Base-by-base conservation (phyloP, 1,140 invertebrate species). In the Arctopsyche grandis region DNA sequence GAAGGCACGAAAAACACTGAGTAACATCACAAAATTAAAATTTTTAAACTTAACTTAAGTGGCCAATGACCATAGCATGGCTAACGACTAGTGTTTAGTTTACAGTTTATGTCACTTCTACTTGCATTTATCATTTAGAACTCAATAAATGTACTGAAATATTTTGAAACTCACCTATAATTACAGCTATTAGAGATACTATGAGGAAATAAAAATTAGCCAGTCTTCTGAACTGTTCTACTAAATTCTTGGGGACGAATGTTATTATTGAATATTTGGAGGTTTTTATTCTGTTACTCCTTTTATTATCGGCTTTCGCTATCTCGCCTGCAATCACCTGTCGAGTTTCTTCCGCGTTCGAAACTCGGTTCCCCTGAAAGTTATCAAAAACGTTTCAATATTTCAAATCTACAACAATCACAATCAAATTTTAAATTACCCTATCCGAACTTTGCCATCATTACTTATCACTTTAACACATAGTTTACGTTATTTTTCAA, bases 131-230 rank as follows among this genome's bases (percentile, higher is more conserved):
- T 52, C 48, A 52, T 52, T 38, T 4, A 38, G 29, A 16, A 52
- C 10, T 52, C 12, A 38, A 5, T 5, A 52, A 52, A 52, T 5
- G 10, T 5, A 10, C 16, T 16, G 12, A 52, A 52, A 52, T 12
- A 52, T 46, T 19, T 46, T n/a, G 1, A 5, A 22, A 75, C 88
- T 88, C 85, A 94, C 93, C 89, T 79, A 91, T 92, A 9, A 89
- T 66, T 0, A 92, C 75, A 0, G 93, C 89, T 76, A 95, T 90
- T n/a, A 95, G 85, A 10, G 91, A 91, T 74, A 94, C 91, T 63
- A 92, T 87, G 0, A 96, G 88, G 83, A 97, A 97, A 84, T 96
- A 97, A 83, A 96, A 95, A 87, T 96, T 97, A 22, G 94, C 95
- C 29, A 96, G 88, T 78, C 95, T 89, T 0, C 94, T 89, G 85